phyloP scores from a whole-genome alignment of 2,113 vertebrate genomes.

The Archocentrus centrarchus region DNA sequence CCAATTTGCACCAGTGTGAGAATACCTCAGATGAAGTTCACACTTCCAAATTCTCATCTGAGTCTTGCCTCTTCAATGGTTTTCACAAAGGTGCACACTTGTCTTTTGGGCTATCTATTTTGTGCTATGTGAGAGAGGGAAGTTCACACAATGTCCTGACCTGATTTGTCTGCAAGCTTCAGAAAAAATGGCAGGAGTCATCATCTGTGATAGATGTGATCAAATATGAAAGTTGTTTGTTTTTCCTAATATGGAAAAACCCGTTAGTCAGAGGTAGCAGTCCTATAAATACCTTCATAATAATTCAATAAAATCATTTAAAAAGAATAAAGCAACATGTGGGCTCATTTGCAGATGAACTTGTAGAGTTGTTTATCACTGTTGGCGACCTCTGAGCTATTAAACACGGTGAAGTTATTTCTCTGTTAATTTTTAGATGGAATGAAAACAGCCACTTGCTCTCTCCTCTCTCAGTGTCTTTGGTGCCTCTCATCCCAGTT shows the following conservation, averaged over 20 bases:
- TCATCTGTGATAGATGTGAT: neutral
- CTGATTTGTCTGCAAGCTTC: no score
- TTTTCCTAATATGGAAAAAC: neutral
- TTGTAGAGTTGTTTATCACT: neutral
- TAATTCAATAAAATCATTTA: neutral
- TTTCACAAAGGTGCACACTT: no score
- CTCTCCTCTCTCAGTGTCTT: slow-evolving; percentile 57
- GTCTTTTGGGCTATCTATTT: no score
- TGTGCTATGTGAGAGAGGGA: no score
- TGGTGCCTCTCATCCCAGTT: slow-evolving; percentile 74
- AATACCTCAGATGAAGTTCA: no score
- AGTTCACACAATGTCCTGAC: no score
- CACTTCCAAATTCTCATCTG: no score
- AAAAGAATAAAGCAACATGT: neutral
- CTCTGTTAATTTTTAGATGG: slow-evolving; percentile 86
- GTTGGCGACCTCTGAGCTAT: slow-evolving; percentile 73
- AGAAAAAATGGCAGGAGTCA: neutral
- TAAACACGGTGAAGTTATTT: slow-evolving; percentile 92
- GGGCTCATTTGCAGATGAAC: neutral
- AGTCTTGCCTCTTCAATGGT: no score
- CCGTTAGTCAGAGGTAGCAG: neutral
- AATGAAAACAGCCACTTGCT: slow-evolving; percentile 47
- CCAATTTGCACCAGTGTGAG: no score
- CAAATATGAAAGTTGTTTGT: neutral
- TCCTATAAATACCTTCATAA: neutral